A percentile compares a stretch with the other conserved stretches of the same genome.
These are phyloP conservation scores for Pseudomyrmex pallidus DNA, from an alignment of 1,140 invertebrate species.

Conservation along the genomic window DNA sequence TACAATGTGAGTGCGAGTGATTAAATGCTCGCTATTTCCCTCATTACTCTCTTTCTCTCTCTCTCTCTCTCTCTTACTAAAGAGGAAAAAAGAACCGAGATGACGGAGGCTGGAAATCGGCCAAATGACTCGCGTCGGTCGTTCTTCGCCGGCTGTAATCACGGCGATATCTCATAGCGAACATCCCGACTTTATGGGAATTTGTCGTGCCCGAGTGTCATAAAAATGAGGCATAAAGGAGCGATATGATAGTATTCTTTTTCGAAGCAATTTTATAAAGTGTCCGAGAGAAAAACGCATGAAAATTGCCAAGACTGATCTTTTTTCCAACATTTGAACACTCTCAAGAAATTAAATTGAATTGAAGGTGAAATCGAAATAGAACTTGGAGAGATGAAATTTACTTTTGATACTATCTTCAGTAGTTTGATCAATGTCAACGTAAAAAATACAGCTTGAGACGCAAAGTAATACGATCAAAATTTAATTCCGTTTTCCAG, in stretches of 20 bases:
- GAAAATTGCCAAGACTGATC: too few relatives aligned
- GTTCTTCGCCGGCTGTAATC: neutral
- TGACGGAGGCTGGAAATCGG: slow-evolving; percentile 72
- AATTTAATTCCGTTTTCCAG: neutral
- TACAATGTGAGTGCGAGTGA: slow-evolving; percentile 91
- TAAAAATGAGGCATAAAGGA: neutral
- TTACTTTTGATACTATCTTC: too few relatives aligned
- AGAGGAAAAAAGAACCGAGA: slow-evolving; percentile 34
- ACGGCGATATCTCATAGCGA: slow-evolving; percentile 26
- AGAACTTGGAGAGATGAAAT: neutral
- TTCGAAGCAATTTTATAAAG: neutral
- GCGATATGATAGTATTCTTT: neutral
- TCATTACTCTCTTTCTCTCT: slow-evolving; percentile 37
- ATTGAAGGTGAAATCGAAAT: neutral
- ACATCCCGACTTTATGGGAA: slow-evolving; percentile 12
- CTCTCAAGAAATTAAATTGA: neutral
- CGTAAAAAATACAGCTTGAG: neutral
- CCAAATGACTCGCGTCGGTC: slow-evolving; percentile 32
- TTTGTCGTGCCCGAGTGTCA: slow-evolving; percentile 4
- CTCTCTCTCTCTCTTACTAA: slow-evolving; percentile 13
- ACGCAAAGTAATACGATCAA: neutral
- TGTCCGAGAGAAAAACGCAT: neutral
- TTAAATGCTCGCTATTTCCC: slow-evolving; percentile 51
- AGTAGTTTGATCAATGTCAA: neutral
- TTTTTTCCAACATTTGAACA: neutral